Conservation (phyloP, 2,888 invertebrate species). For the Lasioglossum oenotherae region DNA sequence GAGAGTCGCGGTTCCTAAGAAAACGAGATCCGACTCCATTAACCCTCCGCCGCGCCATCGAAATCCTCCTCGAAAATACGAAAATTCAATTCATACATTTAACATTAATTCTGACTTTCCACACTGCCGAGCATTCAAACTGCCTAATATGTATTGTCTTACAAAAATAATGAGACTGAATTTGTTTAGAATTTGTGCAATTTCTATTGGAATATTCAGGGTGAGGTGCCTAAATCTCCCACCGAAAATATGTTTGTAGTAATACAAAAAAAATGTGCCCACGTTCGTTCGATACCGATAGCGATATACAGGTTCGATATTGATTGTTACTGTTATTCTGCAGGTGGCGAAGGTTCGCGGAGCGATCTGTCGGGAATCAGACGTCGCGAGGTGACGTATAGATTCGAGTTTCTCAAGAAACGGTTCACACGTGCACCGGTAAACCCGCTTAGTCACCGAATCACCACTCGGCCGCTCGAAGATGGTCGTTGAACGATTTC, state of each 20-base stretch:
- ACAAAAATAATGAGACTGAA: no score
- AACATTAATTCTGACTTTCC: no score
- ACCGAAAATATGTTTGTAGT: no score
- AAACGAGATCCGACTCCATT: not conserved
- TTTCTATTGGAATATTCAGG: no score
- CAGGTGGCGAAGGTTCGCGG: not conserved
- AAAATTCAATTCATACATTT: not conserved
- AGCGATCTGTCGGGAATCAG: not conserved
- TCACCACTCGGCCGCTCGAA: conserved; percentile 29
- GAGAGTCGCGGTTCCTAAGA: conserved; percentile 9
- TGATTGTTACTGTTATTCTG: not conserved
- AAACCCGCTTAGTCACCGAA: conserved; percentile 42
- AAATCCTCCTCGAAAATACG: not conserved
- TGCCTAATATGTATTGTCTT: no score
- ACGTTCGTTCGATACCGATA: not conserved
- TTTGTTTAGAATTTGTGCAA: no score
- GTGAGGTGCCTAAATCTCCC: no score
- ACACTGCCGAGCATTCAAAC: no score
- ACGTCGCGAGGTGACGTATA: not conserved
- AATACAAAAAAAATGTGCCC: no score
- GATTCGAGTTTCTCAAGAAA: not conserved
- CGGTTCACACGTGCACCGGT: not conserved
- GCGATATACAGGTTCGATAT: no score
- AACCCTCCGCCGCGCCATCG: not conserved
- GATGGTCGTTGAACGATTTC: conserved; percentile 19